These are phyloP conservation scores for Hyperoplus immaculatus DNA, from an alignment of 2,797 vertebrate species.

Conservation along the genomic window DNA sequence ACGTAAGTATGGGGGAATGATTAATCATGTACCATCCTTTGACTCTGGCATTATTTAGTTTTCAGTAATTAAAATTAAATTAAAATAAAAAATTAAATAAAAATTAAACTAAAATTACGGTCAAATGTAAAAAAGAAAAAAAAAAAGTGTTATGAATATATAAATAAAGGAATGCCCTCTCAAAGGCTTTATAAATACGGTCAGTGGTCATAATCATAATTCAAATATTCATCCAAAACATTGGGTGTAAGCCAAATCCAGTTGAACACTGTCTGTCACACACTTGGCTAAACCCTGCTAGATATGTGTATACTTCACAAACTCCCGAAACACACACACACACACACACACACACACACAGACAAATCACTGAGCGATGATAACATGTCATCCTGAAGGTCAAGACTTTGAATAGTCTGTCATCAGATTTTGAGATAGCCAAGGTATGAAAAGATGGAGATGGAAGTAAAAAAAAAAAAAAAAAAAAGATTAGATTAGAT, in stretches of 20 bases:
- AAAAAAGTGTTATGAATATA: too few relatives aligned
- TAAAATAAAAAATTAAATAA: too few relatives aligned
- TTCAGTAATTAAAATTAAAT: too few relatives aligned
- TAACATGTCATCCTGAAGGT: slow-evolving; percentile 77
- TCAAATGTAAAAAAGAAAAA: too few relatives aligned
- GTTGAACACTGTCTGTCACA: slow-evolving; percentile 41
- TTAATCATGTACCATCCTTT: neutral
- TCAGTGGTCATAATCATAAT: slow-evolving; percentile 23
- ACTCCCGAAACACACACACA: slow-evolving; percentile 4
- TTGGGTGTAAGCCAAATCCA: slow-evolving; percentile 32
- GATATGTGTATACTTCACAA: slow-evolving; percentile 56
- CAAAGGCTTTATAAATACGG: neutral
- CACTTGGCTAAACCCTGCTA: slow-evolving; percentile 34
- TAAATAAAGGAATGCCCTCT: neutral
- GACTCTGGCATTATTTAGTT: too few relatives aligned
- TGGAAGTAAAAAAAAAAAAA: slow-evolving; percentile 77
- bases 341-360: slow-evolving; percentile 7
- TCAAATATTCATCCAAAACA: slow-evolving; percentile 33
- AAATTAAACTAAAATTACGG: too few relatives aligned
- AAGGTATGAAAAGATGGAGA: slow-evolving; percentile 70
- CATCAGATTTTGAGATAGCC: slow-evolving; percentile 61
- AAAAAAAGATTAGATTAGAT: slow-evolving; percentile 77
- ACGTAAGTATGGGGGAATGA: neutral
- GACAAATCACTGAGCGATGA: slow-evolving; percentile 62
- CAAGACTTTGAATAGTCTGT: slow-evolving; percentile 68